Evolutionary conservation across 2,888 invertebrate genomes (phyloP).

Genomic region (Zelleria hepariella): DNA sequence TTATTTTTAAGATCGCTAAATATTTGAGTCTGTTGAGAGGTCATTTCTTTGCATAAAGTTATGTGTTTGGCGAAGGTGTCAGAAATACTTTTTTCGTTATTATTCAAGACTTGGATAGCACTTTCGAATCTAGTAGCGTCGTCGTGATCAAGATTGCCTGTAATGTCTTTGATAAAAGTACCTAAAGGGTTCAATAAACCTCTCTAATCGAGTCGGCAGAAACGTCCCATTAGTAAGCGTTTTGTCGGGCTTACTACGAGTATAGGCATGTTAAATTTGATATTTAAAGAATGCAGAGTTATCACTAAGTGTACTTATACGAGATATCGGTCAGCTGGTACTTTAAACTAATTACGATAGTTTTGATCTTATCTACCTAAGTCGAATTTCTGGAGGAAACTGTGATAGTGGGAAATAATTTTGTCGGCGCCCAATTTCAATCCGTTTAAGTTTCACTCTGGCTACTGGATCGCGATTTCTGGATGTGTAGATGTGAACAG

Average conservation of each 20-base stretch:
- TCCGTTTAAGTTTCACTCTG: slow-evolving; percentile 4
- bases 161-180: neutral
- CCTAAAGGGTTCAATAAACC: neutral
- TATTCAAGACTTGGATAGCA: neutral
- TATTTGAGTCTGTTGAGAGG: neutral
- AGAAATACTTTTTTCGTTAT: neutral
- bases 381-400: neutral
- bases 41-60: neutral
- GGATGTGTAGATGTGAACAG: slow-evolving; percentile 7
- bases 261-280: neutral
- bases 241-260: neutral
- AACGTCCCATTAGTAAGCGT: neutral
- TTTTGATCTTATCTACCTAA: neutral
- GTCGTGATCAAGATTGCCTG: neutral
- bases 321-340: neutral
- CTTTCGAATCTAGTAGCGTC: neutral
- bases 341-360: neutral
- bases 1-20: neutral
- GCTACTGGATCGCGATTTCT: slow-evolving; percentile 8
- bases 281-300: neutral
- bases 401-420: neutral
- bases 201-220: neutral
- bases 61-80: neutral
- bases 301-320: neutral
- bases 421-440: neutral